Base-by-base conservation (phyloP, 2,113 vertebrate genomes). In the rabbit (Oryctolagus cuniculus) region DNA sequence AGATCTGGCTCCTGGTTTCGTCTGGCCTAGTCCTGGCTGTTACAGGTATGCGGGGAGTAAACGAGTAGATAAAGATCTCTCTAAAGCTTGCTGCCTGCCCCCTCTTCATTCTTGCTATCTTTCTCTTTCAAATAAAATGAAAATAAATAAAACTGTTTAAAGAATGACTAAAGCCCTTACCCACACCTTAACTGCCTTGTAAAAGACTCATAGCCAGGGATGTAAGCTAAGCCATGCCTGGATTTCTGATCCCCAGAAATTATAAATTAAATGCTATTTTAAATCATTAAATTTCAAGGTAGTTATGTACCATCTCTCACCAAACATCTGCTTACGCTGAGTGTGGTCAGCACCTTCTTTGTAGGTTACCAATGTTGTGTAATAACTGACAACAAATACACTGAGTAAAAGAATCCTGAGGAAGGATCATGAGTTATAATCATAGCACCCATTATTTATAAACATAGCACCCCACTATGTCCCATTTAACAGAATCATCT, bases 381-480 rank as follows among this genome's bases (percentile, higher is more conserved):
- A 79, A 79, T 6, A 6, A 2, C 44, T 21, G 29, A 90, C 34
- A 72, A 63, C 13, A 5, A 90, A 73, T 16, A 51, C 4, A 44
- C 9, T 63, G 51, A 81, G 13, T 72, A 49, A 80, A 81, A 90
- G 49, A 90, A 61, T 72, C n/a, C 15, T 82, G 31, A 91, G 24
- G 79, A 36, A 74, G 29, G 31, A 34, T 91, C 21, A 24, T 70
- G 24, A 81, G 73, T 83, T 83, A 83, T 51, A 44, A 4, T 70
- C 17, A 90, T 70, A 8, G 73, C 89, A 83, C 7, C 89, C n/a
- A 91, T 34, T 49, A 34, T 91, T 83, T 83, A 83, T 51, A 44
- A 4, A 70, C 17, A 90, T 70, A 8, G 73, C 89, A 83, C 7
- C 89, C n/a, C 22, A 74, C 22, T 64, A 29, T 63, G 16, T 64